Evolutionary conservation across 2,113 vertebrate genomes (phyloP).

Genomic region (Prolemur simus): DNA sequence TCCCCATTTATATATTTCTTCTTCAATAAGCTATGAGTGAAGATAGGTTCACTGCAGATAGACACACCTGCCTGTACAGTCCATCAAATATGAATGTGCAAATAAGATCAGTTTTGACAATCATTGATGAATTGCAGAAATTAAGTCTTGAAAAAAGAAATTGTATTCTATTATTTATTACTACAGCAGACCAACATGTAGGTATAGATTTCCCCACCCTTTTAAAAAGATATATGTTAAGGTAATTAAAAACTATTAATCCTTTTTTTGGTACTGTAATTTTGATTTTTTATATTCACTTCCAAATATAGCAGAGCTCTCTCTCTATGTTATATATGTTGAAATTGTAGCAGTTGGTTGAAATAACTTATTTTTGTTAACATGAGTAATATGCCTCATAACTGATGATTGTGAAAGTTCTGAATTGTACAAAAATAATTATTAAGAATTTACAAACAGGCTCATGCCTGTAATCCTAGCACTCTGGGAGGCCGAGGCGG

Average conservation of each 20-base stretch:
- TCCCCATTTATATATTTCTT: neutral
- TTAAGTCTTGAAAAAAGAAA: neutral
- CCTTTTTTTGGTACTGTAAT: neutral
- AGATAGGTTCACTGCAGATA: neutral
- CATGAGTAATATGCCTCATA: neutral
- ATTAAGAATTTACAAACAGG: neutral
- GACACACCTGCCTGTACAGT: neutral
- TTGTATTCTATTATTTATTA: neutral
- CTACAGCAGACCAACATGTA: neutral
- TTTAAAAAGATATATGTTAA: neutral
- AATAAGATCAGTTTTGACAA: neutral
- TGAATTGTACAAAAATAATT: neutral
- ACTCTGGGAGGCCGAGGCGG: too few species aligned
- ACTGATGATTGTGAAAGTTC: neutral
- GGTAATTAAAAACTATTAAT: neutral
- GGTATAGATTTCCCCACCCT: neutral
- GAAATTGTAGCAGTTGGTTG: neutral
- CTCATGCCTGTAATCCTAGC: too few species aligned
- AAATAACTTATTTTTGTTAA: neutral
- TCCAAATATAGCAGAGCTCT: neutral
- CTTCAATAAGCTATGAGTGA: neutral
- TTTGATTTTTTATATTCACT: neutral
- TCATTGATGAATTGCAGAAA: neutral
- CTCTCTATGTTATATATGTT: neutral
- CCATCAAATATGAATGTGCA: neutral